Base-by-base conservation (phyloP, 2,797 vertebrate species). In the Dryobates pubescens region DNA sequence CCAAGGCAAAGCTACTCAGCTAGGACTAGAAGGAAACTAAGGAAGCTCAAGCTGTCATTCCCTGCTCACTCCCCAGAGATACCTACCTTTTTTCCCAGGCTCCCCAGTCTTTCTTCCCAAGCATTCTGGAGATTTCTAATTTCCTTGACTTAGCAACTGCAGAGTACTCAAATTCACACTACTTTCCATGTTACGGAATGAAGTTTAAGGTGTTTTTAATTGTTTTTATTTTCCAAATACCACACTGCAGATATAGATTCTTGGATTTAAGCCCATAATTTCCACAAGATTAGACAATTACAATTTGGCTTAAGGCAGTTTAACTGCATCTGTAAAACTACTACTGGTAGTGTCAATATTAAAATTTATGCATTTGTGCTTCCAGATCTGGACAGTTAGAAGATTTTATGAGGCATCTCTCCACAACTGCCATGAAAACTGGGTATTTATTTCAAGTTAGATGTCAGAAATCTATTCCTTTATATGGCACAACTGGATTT, bases 251-350 rank as follows among this genome's bases (percentile, higher is more conserved):
- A 84, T 61, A 34, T 69, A 80, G 67, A 82, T 80, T 86, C 30
- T 62, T 87, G 69, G 57, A 85, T 82, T 14, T 72, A 43, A 51
- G 58, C 41, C 59, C 56, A 75, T 49, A 64, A 90, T 92, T 94
- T 87, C 70, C 75, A 92, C 70, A 78, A 92, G 94, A 93, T 77
- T 65, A 94, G 51, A 73, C 69, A 90, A 85, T 89, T 94, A 90
- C 88, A 87, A 59, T 93, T 92, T 92, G 84, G 86, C 77, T 82
- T 65, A 62, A 7, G 4, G 59, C 54, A 74, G 41, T 91, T 93
- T 87, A 94, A 91, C 7, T 72, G 58, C 34, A 75, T 85, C 75
- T 56, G 65, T 90, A 91, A 94, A 96, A 85, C 45, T 57, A 45
- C 51, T 82, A 58, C 59, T 49, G 62, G 56, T 80, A 1, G 2